Evolutionary conservation across 2,113 vertebrate species (phyloP).

Genomic region (Hippocampus zosterae): DNA sequence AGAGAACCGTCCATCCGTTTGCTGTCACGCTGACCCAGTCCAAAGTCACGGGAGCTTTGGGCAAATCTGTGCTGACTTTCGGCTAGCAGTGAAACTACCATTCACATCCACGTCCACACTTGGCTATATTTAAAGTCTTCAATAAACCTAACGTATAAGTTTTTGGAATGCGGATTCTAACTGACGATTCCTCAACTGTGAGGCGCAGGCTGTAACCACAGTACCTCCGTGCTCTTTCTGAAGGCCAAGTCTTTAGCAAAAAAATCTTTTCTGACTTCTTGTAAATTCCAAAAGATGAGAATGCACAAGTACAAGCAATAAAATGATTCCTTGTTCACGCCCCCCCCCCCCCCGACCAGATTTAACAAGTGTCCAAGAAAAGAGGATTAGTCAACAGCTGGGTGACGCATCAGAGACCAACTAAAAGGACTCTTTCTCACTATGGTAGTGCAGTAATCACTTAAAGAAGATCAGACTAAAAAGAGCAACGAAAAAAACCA

Average conservation of each 20-base stretch:
- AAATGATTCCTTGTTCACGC: not conserved
- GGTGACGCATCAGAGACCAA: slow-evolving; percentile 47
- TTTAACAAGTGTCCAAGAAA: slow-evolving; percentile 23
- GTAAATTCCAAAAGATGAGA: not conserved
- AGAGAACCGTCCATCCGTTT: not conserved
- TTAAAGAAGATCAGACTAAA: not conserved
- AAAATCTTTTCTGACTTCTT: not conserved
- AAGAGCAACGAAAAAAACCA: too few relatives aligned
- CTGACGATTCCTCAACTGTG: not conserved
- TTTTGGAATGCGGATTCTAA: not conserved
- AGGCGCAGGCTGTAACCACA: not conserved
- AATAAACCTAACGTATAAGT: not conserved
- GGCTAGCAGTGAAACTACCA: too few relatives aligned
- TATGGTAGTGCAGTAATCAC: slow-evolving; percentile 5
- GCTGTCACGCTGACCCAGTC: not conserved
- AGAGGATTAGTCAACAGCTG: slow-evolving; percentile 51
- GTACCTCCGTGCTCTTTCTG: not conserved
- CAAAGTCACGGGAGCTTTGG: not conserved
- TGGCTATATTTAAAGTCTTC: not conserved
- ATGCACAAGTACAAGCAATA: not conserved
- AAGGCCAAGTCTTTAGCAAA: not conserved
- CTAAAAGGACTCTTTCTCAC: slow-evolving; percentile 35
- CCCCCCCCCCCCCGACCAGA: not conserved
- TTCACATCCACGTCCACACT: too few relatives aligned
- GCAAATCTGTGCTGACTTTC: not conserved